Evolutionary conservation across 2,888 invertebrate genomes (phyloP), one percentile per base, ranked within the genome.

Genomic region (Smittia aterrima): DNA sequence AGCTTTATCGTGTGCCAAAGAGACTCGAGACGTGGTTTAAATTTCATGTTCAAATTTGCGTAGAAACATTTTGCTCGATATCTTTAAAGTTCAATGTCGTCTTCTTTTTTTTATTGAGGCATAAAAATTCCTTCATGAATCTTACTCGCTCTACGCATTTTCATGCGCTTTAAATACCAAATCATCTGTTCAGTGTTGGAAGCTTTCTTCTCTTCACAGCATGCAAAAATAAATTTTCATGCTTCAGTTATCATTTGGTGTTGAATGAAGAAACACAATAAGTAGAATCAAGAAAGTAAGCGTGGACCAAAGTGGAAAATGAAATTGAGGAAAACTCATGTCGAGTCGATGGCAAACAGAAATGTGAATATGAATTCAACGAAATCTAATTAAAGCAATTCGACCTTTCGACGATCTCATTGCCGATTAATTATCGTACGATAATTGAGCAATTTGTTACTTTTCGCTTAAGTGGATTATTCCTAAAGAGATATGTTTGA

Each of bases 231-330:
- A 54, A 27, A 18, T 70, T 18, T n/a, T 20, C 53, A 53, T 27
- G 22, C 24, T 16, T 70, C 70, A 70, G 70, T 70, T 70, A 70
- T 70, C 70, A 70, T 32, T 54, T 20, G 4, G 70, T 11, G 54
- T 32, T 70, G 47, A 27, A 32, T 25, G 11, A 27, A 70, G 70
- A 18, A 54, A 54, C 53, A 70, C 54, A 16, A 47, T 2, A 47
- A 58, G 11, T 4, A 1, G 18, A 11, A 58, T 16, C 18, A 11
- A 22, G 41, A 53, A 18, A 13, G 24, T 27, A n/a, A 11, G 1
- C 20, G 40, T 20, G 67, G 41, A 67, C 25, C 67, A 67, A 40
- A 18, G 41, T 67, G 1, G 41, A 38, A 67, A 67, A 38, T 67
- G 67, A 67, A 67, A 67, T 38, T 3, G 11, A 58, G 24, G 18